These are phyloP conservation scores for Mastomys coucha DNA, from an alignment of 2,113 vertebrate genomes.

Conservation along the genomic window DNA sequence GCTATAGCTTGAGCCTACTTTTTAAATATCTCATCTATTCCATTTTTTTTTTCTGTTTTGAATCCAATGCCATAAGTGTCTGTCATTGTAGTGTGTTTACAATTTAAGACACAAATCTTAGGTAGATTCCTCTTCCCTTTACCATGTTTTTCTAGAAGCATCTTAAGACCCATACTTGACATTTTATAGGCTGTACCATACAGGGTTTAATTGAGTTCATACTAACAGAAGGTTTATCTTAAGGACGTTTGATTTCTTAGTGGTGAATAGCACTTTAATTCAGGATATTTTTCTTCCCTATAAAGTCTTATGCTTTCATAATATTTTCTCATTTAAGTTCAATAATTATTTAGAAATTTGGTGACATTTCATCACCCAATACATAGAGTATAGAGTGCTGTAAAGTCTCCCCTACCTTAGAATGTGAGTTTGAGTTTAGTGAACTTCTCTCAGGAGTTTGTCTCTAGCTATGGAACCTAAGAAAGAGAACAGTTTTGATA, in stretches of 20 bases:
- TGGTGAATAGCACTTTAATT: background rate
- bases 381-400: background rate
- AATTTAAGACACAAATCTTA: background rate
- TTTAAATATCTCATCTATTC: background rate
- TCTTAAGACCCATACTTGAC: background rate
- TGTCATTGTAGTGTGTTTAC: background rate
- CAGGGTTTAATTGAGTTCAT: background rate
- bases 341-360: constrained; percentile 1
- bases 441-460: background rate
- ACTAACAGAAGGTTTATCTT: background rate
- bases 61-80: background rate
- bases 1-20: background rate
- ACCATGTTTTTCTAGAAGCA: background rate
- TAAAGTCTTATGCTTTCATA: background rate
- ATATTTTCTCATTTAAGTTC: constrained; percentile 19
- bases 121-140: background rate
- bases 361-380: background rate
- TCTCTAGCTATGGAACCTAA: background rate
- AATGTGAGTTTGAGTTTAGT: background rate
- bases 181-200: background rate
- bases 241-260: background rate
- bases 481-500: background rate
- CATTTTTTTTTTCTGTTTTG: background rate
- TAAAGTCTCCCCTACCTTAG: constrained; percentile 32
- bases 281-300: background rate